phyloP scores from a whole-genome alignment of 2,797 vertebrate species.

The Gila robusta region DNA sequence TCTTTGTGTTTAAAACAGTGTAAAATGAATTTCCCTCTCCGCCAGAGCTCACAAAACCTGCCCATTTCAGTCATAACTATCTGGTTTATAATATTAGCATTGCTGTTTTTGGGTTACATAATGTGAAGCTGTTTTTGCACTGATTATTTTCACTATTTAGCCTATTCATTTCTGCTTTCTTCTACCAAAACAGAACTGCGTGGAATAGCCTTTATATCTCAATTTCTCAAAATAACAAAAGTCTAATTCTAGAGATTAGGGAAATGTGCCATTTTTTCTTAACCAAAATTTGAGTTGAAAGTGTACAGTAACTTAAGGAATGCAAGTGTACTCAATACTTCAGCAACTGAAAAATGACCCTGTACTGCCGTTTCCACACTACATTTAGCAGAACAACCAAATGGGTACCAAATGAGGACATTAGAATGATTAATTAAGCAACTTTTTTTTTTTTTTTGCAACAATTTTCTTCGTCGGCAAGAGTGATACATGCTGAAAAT shows the following conservation, averaged over 20 bases:
- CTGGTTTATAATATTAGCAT: background rate
- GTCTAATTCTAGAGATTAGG: background rate
- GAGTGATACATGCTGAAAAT: background rate
- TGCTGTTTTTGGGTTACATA: background rate
- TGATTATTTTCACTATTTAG: background rate
- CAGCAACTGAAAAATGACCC: background rate
- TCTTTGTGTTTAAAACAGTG: background rate
- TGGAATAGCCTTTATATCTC: background rate
- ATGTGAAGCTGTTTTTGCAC: conserved; percentile 4
- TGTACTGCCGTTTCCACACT: background rate
- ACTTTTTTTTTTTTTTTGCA: too few species aligned
- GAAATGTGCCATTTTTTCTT: background rate
- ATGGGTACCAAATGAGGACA: background rate
- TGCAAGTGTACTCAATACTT: conserved; percentile 8
- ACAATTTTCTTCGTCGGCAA: background rate
- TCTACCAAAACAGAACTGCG: background rate
- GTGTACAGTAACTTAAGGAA: background rate
- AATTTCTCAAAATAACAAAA: background rate
- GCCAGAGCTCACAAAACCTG: background rate
- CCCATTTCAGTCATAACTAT: background rate
- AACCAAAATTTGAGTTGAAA: conserved; percentile 5
- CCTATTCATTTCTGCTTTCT: background rate
- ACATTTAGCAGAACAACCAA: conserved; percentile 12
- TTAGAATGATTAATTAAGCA: background rate
- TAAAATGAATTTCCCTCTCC: background rate